phyloP scores from a whole-genome alignment of 2,797 vertebrate genomes.

The Benthosema pterotum region DNA sequence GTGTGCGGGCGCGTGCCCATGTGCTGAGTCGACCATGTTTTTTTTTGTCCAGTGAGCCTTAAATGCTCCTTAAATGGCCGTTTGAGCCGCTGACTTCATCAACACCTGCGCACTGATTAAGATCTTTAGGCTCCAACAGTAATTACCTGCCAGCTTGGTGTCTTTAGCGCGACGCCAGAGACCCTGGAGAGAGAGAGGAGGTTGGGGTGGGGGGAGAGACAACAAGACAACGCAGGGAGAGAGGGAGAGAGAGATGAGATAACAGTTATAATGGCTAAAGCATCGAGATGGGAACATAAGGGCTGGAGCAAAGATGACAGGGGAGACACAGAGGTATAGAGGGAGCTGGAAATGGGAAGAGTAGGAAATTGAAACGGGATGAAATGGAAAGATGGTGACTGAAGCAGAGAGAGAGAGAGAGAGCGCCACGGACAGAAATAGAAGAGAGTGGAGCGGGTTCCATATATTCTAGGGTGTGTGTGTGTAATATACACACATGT shows the following conservation, averaged over 20 bases:
- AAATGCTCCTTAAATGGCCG: slow-evolving; percentile 39
- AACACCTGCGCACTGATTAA: slow-evolving; percentile 60
- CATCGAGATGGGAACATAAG: too few species aligned
- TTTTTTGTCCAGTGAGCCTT: slow-evolving; percentile 8
- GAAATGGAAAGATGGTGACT: slow-evolving; percentile 9
- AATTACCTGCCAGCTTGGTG: slow-evolving; percentile 60
- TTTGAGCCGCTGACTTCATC: slow-evolving; percentile 38
- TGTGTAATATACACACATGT: too few species aligned
- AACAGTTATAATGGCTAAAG: too few species aligned
- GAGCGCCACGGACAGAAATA: neutral
- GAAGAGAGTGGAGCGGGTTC: too few species aligned
- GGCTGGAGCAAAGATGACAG: neutral
- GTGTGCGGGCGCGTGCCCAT: neutral
- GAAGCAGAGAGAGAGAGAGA: neutral
- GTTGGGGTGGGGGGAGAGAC: slow-evolving; percentile 9
- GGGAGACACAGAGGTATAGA: neutral
- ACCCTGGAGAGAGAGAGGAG: slow-evolving; percentile 14
- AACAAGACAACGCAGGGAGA: slow-evolving; percentile 8
- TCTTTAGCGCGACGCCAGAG: slow-evolving; percentile 34
- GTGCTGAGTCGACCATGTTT: slow-evolving; percentile 1
- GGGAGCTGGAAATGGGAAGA: neutral
- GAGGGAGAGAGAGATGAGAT: neutral
- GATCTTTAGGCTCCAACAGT: slow-evolving; percentile 55
- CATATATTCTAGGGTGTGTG: too few species aligned
- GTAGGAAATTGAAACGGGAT: slow-evolving; percentile 15